Evolutionary conservation across 2,797 vertebrate species (phyloP).

Genomic region (Myotis vivesi): DNA sequence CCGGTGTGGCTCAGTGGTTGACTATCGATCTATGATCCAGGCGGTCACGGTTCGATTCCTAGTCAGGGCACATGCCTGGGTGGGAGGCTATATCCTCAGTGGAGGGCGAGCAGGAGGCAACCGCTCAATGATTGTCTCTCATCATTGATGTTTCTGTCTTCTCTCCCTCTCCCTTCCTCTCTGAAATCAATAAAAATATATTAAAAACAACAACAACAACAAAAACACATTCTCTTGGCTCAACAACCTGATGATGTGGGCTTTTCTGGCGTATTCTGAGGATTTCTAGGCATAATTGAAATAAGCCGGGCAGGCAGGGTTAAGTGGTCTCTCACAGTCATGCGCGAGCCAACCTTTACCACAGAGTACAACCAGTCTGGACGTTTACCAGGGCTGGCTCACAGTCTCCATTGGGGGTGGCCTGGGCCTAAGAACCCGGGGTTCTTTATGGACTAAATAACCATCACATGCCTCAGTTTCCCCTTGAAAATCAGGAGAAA

Average conservation of each 20-base stretch:
- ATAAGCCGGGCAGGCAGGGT: background rate
- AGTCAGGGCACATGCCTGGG: no score
- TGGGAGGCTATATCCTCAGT: no score
- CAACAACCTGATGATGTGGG: background rate
- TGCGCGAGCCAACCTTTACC: background rate
- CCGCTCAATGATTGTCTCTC: no score
- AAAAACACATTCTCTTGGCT: background rate
- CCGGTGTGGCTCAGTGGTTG: no score
- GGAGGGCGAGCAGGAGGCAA: no score
- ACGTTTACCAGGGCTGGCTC: background rate
- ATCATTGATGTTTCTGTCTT: no score
- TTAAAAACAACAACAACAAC: background rate
- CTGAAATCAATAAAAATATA: no score
- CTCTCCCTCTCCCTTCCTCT: no score
- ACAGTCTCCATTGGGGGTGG: background rate
- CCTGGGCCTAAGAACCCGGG: background rate
- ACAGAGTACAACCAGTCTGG: background rate
- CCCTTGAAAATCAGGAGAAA: background rate
- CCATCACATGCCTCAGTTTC: background rate
- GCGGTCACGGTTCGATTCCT: no score
- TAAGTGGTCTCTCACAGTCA: background rate
- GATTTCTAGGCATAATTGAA: slow-evolving; percentile 15
- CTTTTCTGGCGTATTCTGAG: background rate
- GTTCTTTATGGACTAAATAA: background rate
- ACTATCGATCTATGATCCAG: no score